Evolutionary conservation across 2,888 invertebrate genomes (phyloP).

Genomic region (Diarsia mendica): DNA sequence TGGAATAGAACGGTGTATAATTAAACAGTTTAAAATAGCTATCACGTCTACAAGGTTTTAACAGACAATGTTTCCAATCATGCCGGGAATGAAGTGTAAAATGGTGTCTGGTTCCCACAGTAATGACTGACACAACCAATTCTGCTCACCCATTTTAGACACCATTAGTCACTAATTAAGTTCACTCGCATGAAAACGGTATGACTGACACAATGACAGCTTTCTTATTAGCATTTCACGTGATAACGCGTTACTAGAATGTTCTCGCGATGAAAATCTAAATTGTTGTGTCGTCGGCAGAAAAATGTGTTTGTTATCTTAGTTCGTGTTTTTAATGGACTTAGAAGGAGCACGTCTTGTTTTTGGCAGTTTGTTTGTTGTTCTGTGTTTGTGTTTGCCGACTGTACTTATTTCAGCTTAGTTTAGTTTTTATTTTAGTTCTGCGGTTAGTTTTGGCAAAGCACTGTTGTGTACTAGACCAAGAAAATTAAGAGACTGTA

Average conservation of each 20-base stretch:
- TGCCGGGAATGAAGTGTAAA: conserved; percentile 25
- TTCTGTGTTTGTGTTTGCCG: conserved; percentile 40
- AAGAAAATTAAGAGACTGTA: background rate
- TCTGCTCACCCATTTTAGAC: conserved; percentile 47
- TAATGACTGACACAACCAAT: conserved; percentile 53
- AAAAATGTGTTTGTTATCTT: conserved; percentile 61
- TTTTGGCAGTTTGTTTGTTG: conserved; percentile 49
- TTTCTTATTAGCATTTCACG: conserved; percentile 62
- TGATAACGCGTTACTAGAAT: conserved; percentile 60
- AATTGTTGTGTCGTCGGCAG: conserved; percentile 63
- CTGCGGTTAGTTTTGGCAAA: conserved; percentile 8
- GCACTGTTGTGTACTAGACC: background rate
- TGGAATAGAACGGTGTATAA: conserved; percentile 30
- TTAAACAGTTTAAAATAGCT: conserved; percentile 29
- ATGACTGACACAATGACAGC: conserved; percentile 63
- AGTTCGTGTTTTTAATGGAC: conserved; percentile 55
- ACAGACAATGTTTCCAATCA: conserved; percentile 38
- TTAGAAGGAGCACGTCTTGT: conserved; percentile 36
- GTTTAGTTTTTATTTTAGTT: conserved; percentile 42
- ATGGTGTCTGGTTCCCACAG: conserved; percentile 32
- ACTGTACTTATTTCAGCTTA: conserved; percentile 37
- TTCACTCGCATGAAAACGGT: conserved; percentile 60
- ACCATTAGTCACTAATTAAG: conserved; percentile 61
- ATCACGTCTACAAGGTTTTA: conserved; percentile 6
- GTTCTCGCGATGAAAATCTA: conserved; percentile 60